A percentile compares a stretch with the other conserved stretches of the same genome.
Conservation (phyloP, 2,797 vertebrate genomes). For the Luscinia luscinia region DNA sequence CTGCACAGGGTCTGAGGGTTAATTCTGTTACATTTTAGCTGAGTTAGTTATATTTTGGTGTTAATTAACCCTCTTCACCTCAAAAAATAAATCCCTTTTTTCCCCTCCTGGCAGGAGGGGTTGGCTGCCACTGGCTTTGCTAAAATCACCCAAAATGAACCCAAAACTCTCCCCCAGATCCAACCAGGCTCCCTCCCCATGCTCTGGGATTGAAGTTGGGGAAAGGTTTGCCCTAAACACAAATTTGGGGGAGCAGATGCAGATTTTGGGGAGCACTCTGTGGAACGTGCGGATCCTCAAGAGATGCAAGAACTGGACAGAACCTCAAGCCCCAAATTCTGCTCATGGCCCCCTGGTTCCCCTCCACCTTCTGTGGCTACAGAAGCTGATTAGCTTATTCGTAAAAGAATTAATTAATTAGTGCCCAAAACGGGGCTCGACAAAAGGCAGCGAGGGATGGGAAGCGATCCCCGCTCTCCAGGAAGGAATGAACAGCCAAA, state of each 20-base stretch:
- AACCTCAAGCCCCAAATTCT: not conserved
- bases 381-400: not conserved
- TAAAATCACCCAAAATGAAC: not conserved
- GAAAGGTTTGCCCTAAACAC: not conserved
- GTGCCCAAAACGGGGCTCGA: fast-evolving
- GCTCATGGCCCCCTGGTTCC: not conserved
- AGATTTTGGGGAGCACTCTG: not conserved
- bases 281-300: too few species aligned
- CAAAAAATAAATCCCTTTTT: not conserved
- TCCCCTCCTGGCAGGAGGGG: fast-evolving
- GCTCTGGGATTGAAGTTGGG: not conserved
- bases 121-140: not conserved
- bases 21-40: not conserved
- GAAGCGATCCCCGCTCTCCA: fast-evolving
- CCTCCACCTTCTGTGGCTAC: not conserved
- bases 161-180: not conserved
- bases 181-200: fast-evolving
- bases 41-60: not conserved
- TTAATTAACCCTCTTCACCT: not conserved
- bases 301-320: not conserved
- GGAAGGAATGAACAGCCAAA: fast-evolving
- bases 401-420: not conserved
- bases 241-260: fast-evolving
- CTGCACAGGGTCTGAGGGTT: fast-evolving
- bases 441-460: too few species aligned